phyloP scores from a whole-genome alignment of 2,888 invertebrate genomes.

The Mongoloraphidia duomilia region DNA sequence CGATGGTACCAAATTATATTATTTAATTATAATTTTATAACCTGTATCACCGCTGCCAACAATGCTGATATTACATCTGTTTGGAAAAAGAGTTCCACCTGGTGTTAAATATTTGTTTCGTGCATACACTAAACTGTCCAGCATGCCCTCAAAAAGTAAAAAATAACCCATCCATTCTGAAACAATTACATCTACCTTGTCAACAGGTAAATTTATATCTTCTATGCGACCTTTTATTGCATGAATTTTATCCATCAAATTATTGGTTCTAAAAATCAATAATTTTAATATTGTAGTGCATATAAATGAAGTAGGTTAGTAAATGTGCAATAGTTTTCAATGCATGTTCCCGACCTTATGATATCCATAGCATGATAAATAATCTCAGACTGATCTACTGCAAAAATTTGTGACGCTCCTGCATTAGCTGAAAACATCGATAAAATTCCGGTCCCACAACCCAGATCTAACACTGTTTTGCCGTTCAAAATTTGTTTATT shows the following conservation, averaged over 20 bases:
- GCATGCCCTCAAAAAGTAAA: conserved; percentile 89
- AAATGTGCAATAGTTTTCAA: not conserved
- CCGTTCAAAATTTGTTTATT: conserved; percentile 54
- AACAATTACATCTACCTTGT: conserved; percentile 80
- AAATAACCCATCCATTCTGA: conserved; percentile 99
- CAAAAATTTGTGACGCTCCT: conserved; percentile 80
- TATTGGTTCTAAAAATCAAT: conserved; percentile 48
- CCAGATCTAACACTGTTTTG: conserved; percentile 84
- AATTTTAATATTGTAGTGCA: conserved; percentile 3
- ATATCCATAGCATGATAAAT: conserved; percentile 94
- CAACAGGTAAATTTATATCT: conserved; percentile 57
- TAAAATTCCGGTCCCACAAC: conserved; percentile 94
- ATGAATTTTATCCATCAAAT: conserved; percentile 53
- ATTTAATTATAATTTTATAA: conserved; percentile 18
- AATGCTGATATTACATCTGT: conserved; percentile 67
- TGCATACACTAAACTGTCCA: conserved; percentile 84
- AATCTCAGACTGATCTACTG: conserved; percentile 92
- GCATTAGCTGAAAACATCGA: conserved; percentile 97
- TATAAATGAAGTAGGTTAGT: conserved; percentile 1
- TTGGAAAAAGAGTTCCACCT: conserved; percentile 69
- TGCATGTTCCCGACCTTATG: conserved; percentile 43
- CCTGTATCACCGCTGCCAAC: conserved; percentile 63
- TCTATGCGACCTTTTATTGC: conserved; percentile 78
- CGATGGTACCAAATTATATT: not conserved
- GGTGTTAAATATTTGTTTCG: conserved; percentile 65